phyloP scores from a whole-genome alignment of 2,888 invertebrate species.

The Hirtodrosophila alboralis region DNA sequence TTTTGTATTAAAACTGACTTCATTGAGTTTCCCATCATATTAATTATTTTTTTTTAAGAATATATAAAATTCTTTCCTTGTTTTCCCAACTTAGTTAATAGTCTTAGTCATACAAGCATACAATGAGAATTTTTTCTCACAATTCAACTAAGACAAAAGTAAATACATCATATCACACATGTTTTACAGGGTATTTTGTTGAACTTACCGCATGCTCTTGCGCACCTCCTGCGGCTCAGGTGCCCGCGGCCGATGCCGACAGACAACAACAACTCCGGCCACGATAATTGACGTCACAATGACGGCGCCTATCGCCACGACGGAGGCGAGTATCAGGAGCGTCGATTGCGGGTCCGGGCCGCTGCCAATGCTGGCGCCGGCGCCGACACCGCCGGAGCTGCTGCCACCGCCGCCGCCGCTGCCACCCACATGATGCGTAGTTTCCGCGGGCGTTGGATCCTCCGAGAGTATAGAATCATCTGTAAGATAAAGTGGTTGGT shows the following conservation, averaged over 20 bases:
- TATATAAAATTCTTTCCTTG: no score
- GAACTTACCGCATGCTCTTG: conserved; percentile 84
- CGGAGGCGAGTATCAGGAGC: conserved; percentile 83
- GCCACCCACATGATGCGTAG: conserved; percentile 83
- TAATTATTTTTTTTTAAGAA: no score
- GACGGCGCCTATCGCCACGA: conserved; percentile 84
- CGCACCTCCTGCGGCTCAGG: conserved; percentile 85
- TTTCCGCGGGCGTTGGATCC: conserved; percentile 85
- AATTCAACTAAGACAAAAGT: no score
- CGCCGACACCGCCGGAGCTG: conserved; percentile 63
- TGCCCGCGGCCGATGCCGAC: conserved; percentile 84
- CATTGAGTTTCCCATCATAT: no score
- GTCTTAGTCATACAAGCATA: no score
- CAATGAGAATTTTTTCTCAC: no score
- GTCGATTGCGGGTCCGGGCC: conserved; percentile 84
- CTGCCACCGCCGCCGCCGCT: conserved; percentile 46
- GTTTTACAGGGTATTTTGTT: conserved; percentile 31
- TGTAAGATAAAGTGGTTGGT: conserved; percentile 46
- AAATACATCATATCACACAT: no score
- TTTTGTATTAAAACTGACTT: no score
- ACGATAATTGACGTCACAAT: conserved; percentile 85
- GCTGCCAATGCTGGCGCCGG: conserved; percentile 76
- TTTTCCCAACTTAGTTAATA: no score
- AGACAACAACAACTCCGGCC: conserved; percentile 84
- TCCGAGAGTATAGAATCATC: conserved; percentile 84